Base-by-base conservation (phyloP, 2,113 vertebrate genomes). In the Seriola dumerili region DNA sequence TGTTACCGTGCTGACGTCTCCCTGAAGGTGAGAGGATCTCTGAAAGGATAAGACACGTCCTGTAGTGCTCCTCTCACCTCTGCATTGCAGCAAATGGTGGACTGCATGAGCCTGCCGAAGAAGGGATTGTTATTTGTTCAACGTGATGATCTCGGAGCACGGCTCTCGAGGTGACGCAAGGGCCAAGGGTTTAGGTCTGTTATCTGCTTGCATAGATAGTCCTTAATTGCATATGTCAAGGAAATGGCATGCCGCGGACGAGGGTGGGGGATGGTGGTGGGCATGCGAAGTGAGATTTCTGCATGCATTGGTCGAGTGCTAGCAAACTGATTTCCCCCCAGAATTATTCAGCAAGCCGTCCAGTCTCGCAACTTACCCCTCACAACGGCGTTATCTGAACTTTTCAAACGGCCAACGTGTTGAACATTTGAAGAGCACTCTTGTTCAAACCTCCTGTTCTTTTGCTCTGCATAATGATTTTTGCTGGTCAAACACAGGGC, bases 71-170 rank as follows among this genome's bases (percentile, higher is more conserved):
- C 48, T 85, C 69, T 81, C 48, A 76, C 86, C 87, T 80, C 93
- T 90, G 92, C 94, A 93, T 90, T 92, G 92, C 93, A 93, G 91
- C 93, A 93, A 92, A 91, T 69, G 84, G 68, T 84, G 80, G 82
- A 83, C 82, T 67, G 89, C 85, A 58, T 48, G 72, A 83, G 80
- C 44, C 59, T 74, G 69, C 72, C 59, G 59, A 57, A 80, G 85
- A 78, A 85, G 66, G 80, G 72, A 72, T 85, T 88, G 88, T 85
- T 89, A 87, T 92, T 91, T 90, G 87, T 69, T 88, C 83, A 76
- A 16, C 8, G 23, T 83, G 81, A 93, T 78, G 67, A 81, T 89
- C 78, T 82, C 44, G 3, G 58, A 55, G 61, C 78, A 29, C 44
- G 42, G 72, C 79, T 86, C 83, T 82, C 9, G 57, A 86, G 84